Evolutionary conservation across 1,140 invertebrate genomes (phyloP), one percentile per base, ranked within the genome.

Genomic region (Aphaenogaster ashmeadi): DNA sequence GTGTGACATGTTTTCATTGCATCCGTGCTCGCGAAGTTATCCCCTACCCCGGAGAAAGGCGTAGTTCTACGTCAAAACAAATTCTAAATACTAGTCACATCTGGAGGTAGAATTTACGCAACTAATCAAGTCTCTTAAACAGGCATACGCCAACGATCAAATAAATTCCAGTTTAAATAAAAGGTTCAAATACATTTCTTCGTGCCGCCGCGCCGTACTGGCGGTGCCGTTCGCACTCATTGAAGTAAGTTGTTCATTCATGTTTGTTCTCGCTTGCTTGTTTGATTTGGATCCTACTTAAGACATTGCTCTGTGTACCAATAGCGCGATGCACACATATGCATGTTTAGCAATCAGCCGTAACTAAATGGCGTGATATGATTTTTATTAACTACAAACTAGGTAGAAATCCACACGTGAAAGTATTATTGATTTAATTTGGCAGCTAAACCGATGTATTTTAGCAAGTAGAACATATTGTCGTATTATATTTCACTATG

Each of bases 381-480:
- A 90, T 93, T 93, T 89, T 89, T 90, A 78, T 66, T 92, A 85
- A 90, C 84, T 91, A 93, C 92, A 92, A 92, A 60, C 11, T 33
- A 60, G 33, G 27, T 90, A 91, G 94, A 92, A 94, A 93, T 93
- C 89, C 87, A 74, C 15, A 91, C 89, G 91, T 93, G 94, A 94
- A 94, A 94, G 93, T 94, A 93, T 88, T 89, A 50, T 72, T 62
- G 87, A 85, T 90, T 88, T 91, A 74, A 87, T 88, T 79, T 77
- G 38, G 38, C 8, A 77, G 38, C 36, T 56, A 41, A 38, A 54
- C 5, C 50, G 33, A 41, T 44, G 36, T 56, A 56, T 74, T 36
- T 8, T 38, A 56, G 15, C 2, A 52, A 41, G 36, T 11, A 58
- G 18, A 56, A 56, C 11, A 56, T 38, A 56, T 56, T 18, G 33